Conservation (phyloP, 2,888 invertebrate species). For the Lampropteryx suffumata region DNA sequence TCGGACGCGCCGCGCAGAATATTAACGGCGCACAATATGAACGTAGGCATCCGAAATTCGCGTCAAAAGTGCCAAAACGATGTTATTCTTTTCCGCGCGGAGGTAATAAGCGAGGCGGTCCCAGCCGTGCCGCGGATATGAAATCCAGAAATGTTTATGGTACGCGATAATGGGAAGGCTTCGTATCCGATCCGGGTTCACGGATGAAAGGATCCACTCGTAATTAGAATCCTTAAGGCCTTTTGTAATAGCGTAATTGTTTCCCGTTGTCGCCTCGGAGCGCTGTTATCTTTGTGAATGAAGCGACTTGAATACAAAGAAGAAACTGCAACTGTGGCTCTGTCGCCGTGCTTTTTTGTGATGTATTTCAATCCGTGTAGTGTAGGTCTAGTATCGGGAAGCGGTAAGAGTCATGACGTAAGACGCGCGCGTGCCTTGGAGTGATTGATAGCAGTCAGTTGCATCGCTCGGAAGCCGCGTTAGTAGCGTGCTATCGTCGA, state of each 20-base stretch:
- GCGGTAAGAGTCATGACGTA: slow-evolving; percentile 34
- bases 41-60: slow-evolving; percentile 79
- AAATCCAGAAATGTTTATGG: slow-evolving; percentile 80
- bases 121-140: slow-evolving; percentile 77
- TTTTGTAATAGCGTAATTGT: slow-evolving; percentile 75
- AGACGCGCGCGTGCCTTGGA: slow-evolving; percentile 38
- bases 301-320: slow-evolving; percentile 66
- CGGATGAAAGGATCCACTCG: slow-evolving; percentile 67
- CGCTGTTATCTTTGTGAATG: slow-evolving; percentile 71
- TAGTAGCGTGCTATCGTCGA: slow-evolving; percentile 54
- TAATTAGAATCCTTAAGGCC: slow-evolving; percentile 76
- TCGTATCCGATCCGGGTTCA: slow-evolving; percentile 73
- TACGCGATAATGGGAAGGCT: slow-evolving; percentile 71
- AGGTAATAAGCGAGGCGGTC: slow-evolving; percentile 76
- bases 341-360: slow-evolving; percentile 46
- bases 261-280: slow-evolving; percentile 70
- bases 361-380: slow-evolving; percentile 47
- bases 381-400: slow-evolving; percentile 45
- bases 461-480: slow-evolving; percentile 48
- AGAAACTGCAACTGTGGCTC: slow-evolving; percentile 54
- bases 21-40: slow-evolving; percentile 82
- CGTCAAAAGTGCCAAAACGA: slow-evolving; percentile 81
- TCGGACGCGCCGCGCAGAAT: slow-evolving; percentile 79
- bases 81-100: slow-evolving; percentile 80
- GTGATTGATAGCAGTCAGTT: slow-evolving; percentile 72